Evolutionary conservation across 2,888 invertebrate genomes (phyloP).

Genomic region (Chloromyia formosa): DNA sequence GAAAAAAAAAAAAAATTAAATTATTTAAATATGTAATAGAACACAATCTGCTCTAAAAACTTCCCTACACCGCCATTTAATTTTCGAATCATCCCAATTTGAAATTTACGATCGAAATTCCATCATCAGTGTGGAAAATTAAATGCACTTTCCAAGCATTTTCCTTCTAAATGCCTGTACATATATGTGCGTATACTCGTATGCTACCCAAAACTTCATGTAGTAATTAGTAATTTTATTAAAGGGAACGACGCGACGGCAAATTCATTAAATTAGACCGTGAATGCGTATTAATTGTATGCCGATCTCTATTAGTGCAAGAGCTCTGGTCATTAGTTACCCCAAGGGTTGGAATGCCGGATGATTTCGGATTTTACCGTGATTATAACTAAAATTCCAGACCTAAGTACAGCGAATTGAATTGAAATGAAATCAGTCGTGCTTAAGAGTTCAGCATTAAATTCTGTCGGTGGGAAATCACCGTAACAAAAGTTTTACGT

Average conservation of each 20-base stretch:
- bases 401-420: not conserved
- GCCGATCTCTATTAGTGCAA: not conserved
- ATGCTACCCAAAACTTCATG: conserved; percentile 13
- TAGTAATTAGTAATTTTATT: conserved; percentile 42
- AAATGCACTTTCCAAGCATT: conserved; percentile 36
- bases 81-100: too few relatives aligned
- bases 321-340: not conserved
- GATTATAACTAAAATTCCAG: conserved; percentile 11
- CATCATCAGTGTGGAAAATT: conserved; percentile 37
- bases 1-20: too few relatives aligned
- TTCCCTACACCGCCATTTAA: too few relatives aligned
- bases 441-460: conserved; percentile 38
- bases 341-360: not conserved
- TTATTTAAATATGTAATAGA: too few relatives aligned
- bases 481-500: conserved; percentile 8
- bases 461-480: conserved; percentile 25
- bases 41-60: too few relatives aligned
- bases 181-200: not conserved
- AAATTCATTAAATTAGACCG: conserved; percentile 38
- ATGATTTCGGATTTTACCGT: conserved; percentile 5
- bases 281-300: conserved; percentile 40
- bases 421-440: conserved; percentile 36
- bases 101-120: not conserved
- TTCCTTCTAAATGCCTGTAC: not conserved
- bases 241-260: conserved; percentile 25